These are phyloP conservation scores for Drosophila mercatorum DNA, from an alignment of 2,888 invertebrate genomes.

Conservation along the genomic window DNA sequence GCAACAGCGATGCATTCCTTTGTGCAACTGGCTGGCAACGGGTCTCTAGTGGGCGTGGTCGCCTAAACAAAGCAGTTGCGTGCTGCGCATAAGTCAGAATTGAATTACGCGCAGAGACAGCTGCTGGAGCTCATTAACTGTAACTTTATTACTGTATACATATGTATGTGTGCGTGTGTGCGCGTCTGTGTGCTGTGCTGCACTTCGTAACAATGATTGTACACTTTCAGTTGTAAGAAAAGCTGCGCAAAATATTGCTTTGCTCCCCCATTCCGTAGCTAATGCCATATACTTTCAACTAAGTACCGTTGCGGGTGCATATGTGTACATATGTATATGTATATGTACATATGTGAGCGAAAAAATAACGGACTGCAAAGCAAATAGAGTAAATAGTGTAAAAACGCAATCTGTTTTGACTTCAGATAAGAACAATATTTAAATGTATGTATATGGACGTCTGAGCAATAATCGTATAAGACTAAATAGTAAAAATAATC, in stretches of 20 bases:
- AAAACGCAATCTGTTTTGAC: conserved; percentile 10
- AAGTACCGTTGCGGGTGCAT: conserved; percentile 18
- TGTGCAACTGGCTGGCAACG: conserved; percentile 1
- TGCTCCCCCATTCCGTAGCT: neutral
- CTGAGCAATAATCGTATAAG: conserved; percentile 15
- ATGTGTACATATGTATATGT: neutral
- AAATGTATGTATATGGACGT: neutral
- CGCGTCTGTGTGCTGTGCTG: conserved; percentile 8
- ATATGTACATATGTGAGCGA: too few species aligned
- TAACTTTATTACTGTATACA: neutral
- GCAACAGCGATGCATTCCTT: conserved; percentile 18
- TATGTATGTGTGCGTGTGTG: neutral
- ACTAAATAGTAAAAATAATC: conserved; percentile 25
- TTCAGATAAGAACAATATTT: conserved; percentile 29
- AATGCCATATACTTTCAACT: neutral
- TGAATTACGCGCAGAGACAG: conserved; percentile 36
- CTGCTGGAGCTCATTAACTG: conserved; percentile 33
- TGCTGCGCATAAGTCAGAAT: conserved; percentile 40
- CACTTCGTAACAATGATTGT: conserved; percentile 42
- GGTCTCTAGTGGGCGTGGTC: conserved; percentile 37
- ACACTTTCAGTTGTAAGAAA: conserved; percentile 15
- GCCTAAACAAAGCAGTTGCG: conserved; percentile 24
- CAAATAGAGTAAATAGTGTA: conserved; percentile 11
- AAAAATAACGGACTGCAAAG: conserved; percentile 8
- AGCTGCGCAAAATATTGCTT: conserved; percentile 1